Evolutionary conservation across 2,797 vertebrate species (phyloP).

Genomic region (Enteromius afrohamiltoni): DNA sequence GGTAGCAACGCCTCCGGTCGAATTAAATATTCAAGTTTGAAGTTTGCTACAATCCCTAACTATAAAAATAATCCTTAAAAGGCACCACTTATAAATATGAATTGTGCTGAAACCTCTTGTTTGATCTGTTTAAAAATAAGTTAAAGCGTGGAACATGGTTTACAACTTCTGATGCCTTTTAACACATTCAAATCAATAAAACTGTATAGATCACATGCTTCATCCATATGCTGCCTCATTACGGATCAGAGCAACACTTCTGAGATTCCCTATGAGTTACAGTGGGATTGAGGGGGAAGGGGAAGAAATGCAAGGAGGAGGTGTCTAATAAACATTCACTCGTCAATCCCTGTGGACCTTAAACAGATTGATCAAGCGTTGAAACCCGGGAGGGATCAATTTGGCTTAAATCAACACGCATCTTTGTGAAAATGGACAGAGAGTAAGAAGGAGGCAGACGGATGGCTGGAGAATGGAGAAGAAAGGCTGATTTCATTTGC

Average conservation of each 20-base stretch:
- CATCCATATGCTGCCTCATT: not conserved
- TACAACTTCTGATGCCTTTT: not conserved
- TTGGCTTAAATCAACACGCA: constrained; percentile 61
- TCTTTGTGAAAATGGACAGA: constrained; percentile 28
- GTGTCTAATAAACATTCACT: constrained; percentile 63
- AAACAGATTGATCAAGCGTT: constrained; percentile 65
- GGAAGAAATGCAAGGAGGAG: constrained; percentile 3
- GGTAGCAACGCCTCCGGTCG: not conserved
- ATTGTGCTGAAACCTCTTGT: not conserved
- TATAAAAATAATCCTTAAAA: not conserved
- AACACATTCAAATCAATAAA: constrained; percentile 14
- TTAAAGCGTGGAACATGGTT: too few relatives aligned
- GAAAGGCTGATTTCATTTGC: constrained; percentile 32
- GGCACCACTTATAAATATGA: not conserved
- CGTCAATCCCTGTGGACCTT: constrained; percentile 51
- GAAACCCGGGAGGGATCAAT: constrained; percentile 56
- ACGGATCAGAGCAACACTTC: not conserved
- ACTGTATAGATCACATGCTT: not conserved
- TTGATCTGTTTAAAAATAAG: constrained; percentile 3
- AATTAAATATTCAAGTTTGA: not conserved
- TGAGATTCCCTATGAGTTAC: constrained; percentile 23
- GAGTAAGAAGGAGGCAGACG: constrained; percentile 35
- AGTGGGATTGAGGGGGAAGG: not conserved
- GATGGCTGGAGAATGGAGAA: constrained; percentile 16
- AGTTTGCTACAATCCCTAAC: not conserved